phyloP scores from a whole-genome alignment of 2,888 invertebrate genomes.

The Drosophila nigritarsus region DNA sequence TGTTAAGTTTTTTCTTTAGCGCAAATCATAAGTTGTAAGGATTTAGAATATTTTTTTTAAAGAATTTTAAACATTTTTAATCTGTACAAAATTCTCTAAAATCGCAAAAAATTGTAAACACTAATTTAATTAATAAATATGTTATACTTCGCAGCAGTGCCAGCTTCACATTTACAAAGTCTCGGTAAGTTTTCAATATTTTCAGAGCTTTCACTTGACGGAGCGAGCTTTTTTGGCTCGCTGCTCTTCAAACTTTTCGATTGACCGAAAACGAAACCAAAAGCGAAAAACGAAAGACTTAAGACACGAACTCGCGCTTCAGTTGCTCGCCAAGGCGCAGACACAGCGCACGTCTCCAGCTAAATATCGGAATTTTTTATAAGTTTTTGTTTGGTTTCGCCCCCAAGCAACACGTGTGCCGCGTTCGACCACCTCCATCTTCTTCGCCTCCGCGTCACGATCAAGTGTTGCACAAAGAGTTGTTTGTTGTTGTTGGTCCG shows the following conservation, averaged over 20 bases:
- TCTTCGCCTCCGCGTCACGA: slow-evolving; percentile 38
- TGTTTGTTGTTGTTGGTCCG: slow-evolving; percentile 8
- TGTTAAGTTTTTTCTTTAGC: neutral
- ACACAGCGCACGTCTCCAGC: slow-evolving; percentile 59
- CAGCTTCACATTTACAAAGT: neutral
- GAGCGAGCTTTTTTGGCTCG: slow-evolving; percentile 36
- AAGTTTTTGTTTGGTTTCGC: neutral
- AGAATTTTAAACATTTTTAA: neutral
- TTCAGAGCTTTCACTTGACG: slow-evolving; percentile 5
- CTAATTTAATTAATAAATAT: no score
- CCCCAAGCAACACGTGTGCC: slow-evolving; percentile 7
- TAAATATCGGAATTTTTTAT: neutral
- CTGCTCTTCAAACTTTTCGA: slow-evolving; percentile 29
- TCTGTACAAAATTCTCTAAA: neutral
- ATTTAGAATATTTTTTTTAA: neutral
- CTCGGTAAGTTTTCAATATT: no score
- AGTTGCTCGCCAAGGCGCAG: slow-evolving; percentile 73
- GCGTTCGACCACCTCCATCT: slow-evolving; percentile 14
- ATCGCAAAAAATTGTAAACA: no score
- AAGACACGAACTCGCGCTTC: slow-evolving; percentile 62
- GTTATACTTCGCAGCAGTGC: neutral
- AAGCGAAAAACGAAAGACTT: slow-evolving; percentile 65
- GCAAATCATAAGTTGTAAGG: neutral
- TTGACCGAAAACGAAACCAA: slow-evolving; percentile 9
- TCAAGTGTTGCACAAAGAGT: slow-evolving; percentile 45